Percentiles rank a stretch among this genome's conserved stretches.
phyloP scores from a whole-genome alignment of 2,797 vertebrate genomes.

The Pseudochromis fuscus region DNA sequence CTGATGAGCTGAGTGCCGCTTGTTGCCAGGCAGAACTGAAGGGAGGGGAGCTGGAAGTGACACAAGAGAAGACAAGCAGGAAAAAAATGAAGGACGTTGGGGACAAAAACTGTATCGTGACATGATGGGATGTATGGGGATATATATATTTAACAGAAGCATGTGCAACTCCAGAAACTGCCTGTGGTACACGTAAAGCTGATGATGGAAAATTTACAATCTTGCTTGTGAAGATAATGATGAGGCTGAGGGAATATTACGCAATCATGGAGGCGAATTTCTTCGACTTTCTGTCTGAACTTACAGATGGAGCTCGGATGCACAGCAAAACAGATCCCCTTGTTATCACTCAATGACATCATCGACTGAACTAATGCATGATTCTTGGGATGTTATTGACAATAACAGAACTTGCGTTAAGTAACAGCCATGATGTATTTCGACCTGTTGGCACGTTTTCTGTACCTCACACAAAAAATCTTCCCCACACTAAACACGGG shows the following conservation, averaged over 20 bases:
- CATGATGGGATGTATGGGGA: neutral
- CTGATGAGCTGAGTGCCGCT: constrained; percentile 41
- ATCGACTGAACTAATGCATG: neutral
- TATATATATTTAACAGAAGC: neutral
- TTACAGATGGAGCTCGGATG: no score
- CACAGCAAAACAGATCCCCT: neutral
- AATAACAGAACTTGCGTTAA: neutral
- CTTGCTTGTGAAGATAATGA: no score
- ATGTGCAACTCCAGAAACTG: no score
- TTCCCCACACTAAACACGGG: neutral
- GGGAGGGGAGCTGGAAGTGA: constrained; percentile 2
- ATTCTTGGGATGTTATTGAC: constrained; percentile 1
- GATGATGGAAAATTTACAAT: no score
- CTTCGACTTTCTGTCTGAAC: no score
- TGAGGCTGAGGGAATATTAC: no score
- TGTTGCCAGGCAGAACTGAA: constrained; percentile 71
- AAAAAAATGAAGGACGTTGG: neutral
- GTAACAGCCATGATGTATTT: constrained; percentile 30
- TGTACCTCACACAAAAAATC: neutral
- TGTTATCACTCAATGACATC: neutral
- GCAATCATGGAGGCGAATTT: no score
- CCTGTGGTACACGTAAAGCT: no score
- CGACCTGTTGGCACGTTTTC: constrained; percentile 26
- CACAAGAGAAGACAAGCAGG: neutral
- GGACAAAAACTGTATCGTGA: neutral